A percentile compares a stretch with the other conserved stretches of the same genome.
Evolutionary conservation across 2,113 vertebrate genomes (phyloP).

Genomic region (Menidia beryllina): DNA sequence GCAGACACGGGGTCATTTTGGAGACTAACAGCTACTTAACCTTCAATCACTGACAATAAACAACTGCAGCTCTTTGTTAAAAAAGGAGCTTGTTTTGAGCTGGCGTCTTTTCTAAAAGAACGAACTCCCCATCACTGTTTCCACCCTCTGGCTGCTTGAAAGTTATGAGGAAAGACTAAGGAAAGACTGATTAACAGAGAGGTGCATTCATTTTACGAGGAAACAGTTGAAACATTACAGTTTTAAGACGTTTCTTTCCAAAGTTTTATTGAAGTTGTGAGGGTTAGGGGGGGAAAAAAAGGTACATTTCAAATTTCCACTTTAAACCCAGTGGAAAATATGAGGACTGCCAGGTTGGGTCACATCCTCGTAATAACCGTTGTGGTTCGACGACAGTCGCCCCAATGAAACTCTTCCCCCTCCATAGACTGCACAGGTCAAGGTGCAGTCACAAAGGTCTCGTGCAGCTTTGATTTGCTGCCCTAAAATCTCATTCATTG

Average conservation of each 20-base stretch:
- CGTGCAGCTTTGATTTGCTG: not conserved
- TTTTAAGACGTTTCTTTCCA: not conserved
- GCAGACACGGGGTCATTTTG: not conserved
- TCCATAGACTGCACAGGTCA: not conserved
- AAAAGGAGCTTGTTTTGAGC: no score
- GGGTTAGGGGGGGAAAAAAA: not conserved
- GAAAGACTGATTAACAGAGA: not conserved
- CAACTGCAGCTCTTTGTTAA: no score
- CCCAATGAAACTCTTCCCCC: not conserved
- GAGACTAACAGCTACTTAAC: no score
- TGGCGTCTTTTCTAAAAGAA: not conserved
- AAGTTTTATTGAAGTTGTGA: no score
- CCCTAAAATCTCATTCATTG: not conserved
- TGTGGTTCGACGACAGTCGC: not conserved
- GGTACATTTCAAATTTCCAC: not conserved
- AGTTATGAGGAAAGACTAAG: conserved; percentile 19
- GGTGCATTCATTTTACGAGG: not conserved
- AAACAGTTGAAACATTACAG: conserved; percentile 8
- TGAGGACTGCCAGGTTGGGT: not conserved
- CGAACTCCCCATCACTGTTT: not conserved
- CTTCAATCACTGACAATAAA: no score
- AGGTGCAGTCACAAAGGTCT: not conserved
- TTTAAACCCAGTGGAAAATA: not conserved
- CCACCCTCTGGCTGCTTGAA: not conserved
- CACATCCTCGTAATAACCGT: not conserved